Percentiles rank a stretch among this genome's conserved stretches.
Evolutionary conservation across 2,113 vertebrate genomes (phyloP).

Genomic region (Cygnus atratus): DNA sequence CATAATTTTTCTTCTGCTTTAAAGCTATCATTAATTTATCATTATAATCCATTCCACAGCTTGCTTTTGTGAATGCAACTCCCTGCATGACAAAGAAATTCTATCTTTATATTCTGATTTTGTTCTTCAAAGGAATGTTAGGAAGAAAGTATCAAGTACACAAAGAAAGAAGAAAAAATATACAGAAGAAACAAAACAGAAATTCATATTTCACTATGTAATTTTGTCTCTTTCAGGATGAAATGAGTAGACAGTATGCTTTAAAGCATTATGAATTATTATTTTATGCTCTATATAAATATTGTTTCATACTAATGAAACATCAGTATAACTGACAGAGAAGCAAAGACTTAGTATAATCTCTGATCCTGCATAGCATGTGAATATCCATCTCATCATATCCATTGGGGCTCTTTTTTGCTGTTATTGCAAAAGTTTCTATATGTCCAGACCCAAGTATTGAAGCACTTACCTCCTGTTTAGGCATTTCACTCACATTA

Average conservation of each 20-base stretch:
- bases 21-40: conserved; percentile 71
- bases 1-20: conserved; percentile 48
- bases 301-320: background rate
- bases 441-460: background rate
- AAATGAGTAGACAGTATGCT: background rate
- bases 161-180: conserved; percentile 2
- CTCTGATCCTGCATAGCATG: background rate
- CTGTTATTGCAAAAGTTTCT: background rate
- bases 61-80: conserved; percentile 46
- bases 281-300: conserved; percentile 29
- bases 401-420: background rate
- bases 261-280: conserved; percentile 36
- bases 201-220: background rate
- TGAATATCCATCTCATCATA: background rate
- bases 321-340: background rate
- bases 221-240: background rate
- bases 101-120: conserved; percentile 18
- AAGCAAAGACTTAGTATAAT: background rate
- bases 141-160: background rate
- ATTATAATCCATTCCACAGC: conserved; percentile 13
- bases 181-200: background rate
- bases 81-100: background rate
- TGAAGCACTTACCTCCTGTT: background rate
- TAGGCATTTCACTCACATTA: background rate
- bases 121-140: background rate